phyloP scores from a whole-genome alignment of 1,140 invertebrate species.

The Ceratitis capitata region DNA sequence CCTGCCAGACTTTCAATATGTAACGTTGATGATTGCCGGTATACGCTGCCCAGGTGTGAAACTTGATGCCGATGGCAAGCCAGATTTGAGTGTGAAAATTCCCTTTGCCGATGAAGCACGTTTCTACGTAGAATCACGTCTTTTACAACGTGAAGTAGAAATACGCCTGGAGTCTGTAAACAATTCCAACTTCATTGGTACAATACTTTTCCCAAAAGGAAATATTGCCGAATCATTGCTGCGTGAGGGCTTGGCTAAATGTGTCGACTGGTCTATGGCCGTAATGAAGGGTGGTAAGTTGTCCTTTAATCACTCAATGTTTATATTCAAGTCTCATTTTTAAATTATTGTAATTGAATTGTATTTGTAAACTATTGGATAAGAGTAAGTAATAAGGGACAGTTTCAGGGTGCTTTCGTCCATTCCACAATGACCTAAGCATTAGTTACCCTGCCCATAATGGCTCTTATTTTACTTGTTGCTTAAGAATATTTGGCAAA shows the following conservation, averaged over 20 bases:
- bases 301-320: background rate
- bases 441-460: no score
- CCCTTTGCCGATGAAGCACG: slow-evolving; percentile 69
- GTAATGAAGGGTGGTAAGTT: slow-evolving; percentile 79
- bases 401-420: no score
- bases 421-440: no score
- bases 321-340: background rate
- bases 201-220: slow-evolving; percentile 90
- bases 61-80: slow-evolving; percentile 74
- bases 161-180: slow-evolving; percentile 91
- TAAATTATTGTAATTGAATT: background rate
- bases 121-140: slow-evolving; percentile 89
- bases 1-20: slow-evolving; percentile 79
- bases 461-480: no score
- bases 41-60: slow-evolving; percentile 86
- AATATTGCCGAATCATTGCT: slow-evolving; percentile 96
- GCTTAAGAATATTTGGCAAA: background rate
- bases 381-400: no score
- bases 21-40: slow-evolving; percentile 94
- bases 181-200: slow-evolving; percentile 93
- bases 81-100: slow-evolving; percentile 68
- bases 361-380: background rate
- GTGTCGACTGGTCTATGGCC: slow-evolving; percentile 97
- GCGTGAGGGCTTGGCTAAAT: slow-evolving; percentile 91
- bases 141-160: slow-evolving; percentile 94